Percentiles rank a stretch among this genome's conserved stretches.
Evolutionary conservation across 2,113 vertebrate species (phyloP).

Genomic region (Elgaria multicarinata): DNA sequence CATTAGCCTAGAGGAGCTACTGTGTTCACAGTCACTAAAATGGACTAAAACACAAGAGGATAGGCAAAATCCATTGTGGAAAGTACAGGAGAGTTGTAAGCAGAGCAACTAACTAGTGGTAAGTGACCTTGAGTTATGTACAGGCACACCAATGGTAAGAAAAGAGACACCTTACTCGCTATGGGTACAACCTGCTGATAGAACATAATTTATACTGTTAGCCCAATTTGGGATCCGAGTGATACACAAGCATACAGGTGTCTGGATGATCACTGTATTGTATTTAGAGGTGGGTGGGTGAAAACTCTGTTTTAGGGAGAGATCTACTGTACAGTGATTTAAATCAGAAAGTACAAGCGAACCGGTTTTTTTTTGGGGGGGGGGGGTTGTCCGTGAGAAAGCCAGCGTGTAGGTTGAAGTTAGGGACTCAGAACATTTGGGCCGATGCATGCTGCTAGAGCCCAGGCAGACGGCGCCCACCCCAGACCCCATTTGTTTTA

Average conservation of each 20-base stretch:
- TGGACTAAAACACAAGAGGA: neutral
- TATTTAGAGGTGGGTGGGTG: neutral
- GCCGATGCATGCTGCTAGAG: too few relatives aligned
- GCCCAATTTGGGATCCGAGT: neutral
- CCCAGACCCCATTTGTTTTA: too few relatives aligned
- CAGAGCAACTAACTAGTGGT: neutral
- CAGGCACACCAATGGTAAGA: neutral
- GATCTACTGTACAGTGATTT: neutral
- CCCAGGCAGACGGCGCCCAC: neutral
- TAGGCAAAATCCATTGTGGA: neutral
- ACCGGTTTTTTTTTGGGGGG: neutral
- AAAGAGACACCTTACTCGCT: neutral
- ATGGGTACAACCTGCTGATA: too few relatives aligned
- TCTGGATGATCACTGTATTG: neutral
- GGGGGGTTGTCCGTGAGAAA: neutral
- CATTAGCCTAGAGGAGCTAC: neutral
- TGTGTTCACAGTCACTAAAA: neutral
- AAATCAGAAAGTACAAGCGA: neutral
- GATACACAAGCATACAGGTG: neutral
- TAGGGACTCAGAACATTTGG: neutral
- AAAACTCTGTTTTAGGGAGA: neutral
- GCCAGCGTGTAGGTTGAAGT: neutral
- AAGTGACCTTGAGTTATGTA: neutral
- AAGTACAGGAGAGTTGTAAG: neutral
- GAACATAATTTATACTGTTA: neutral